Conservation (phyloP, 1,140 invertebrate species). For the Archivesica marissinica region DNA sequence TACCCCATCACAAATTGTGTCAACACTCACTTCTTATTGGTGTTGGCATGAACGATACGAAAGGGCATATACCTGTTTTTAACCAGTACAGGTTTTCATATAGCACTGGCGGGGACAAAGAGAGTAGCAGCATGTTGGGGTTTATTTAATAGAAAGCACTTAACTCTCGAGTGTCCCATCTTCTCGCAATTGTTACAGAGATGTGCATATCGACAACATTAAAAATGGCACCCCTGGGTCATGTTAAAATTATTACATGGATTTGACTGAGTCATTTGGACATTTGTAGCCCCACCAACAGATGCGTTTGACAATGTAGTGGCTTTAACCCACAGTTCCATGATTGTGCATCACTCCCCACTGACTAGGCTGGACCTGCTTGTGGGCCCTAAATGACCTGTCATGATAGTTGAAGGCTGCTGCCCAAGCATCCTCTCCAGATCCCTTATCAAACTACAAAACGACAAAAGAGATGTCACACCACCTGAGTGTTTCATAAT, state of each 20-base stretch:
- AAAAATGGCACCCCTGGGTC: not conserved
- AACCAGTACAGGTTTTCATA: not conserved
- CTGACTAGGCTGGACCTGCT: not conserved
- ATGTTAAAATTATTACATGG: not conserved
- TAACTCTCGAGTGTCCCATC: not conserved
- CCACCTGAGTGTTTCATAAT: not conserved
- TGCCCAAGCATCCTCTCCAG: conserved; percentile 5
- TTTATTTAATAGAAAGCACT: not conserved
- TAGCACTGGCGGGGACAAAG: not conserved
- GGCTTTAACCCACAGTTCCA: no score
- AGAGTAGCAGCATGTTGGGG: not conserved
- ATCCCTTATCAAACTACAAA: not conserved
- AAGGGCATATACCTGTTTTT: not conserved
- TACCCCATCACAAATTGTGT: not conserved
- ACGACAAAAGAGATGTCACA: not conserved
- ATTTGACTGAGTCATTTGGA: no score
- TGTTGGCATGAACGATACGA: not conserved
- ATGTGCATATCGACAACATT: not conserved
- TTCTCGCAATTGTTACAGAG: not conserved
- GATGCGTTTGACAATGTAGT: no score
- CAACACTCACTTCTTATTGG: conserved; percentile 2
- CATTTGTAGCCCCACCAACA: no score
- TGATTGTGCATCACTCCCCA: no score
- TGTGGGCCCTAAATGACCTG: not conserved
- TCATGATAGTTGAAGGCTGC: conserved; percentile 21